phyloP scores from a whole-genome alignment of 2,888 invertebrate species.

The Xanthostigma xanthostigma region DNA sequence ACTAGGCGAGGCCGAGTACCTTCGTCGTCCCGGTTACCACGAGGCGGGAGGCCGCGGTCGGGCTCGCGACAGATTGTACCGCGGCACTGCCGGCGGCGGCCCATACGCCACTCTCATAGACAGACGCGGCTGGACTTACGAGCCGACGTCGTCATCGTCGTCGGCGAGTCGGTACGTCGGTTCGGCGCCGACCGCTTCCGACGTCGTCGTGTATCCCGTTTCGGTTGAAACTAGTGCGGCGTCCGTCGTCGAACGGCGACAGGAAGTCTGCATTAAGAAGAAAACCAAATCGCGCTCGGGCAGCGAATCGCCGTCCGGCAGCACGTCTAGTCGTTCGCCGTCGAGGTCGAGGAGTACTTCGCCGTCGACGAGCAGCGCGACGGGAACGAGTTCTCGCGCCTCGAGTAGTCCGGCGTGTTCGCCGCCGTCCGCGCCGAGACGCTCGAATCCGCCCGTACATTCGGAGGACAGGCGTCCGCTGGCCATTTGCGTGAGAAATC shows the following conservation, averaged over 20 bases:
- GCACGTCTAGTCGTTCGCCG: constrained; percentile 38
- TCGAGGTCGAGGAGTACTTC: constrained; percentile 36
- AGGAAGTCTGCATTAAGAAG: constrained; percentile 22
- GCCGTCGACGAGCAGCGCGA: constrained; percentile 44
- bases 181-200: constrained; percentile 9
- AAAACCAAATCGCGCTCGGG: constrained; percentile 33
- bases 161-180: constrained; percentile 8
- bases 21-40: constrained; percentile 29
- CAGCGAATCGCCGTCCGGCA: constrained; percentile 35
- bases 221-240: constrained; percentile 20
- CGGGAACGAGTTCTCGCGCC: constrained; percentile 42
- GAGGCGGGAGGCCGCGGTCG: constrained; percentile 26
- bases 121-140: constrained; percentile 10
- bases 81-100: constrained; percentile 16
- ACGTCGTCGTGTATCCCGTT: constrained; percentile 14
- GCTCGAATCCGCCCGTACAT: constrained; percentile 24
- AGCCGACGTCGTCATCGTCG: background rate
- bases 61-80: constrained; percentile 29
- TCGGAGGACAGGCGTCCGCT: constrained; percentile 62
- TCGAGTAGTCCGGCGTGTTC: constrained; percentile 40
- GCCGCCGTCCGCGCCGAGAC: constrained; percentile 37
- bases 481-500: constrained; percentile 81
- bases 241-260: constrained; percentile 21
- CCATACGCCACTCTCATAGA: constrained; percentile 9
- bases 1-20: constrained; percentile 18